Evolutionary conservation across 2,797 vertebrate species (phyloP).

Genomic region (Valencia hispanica): DNA sequence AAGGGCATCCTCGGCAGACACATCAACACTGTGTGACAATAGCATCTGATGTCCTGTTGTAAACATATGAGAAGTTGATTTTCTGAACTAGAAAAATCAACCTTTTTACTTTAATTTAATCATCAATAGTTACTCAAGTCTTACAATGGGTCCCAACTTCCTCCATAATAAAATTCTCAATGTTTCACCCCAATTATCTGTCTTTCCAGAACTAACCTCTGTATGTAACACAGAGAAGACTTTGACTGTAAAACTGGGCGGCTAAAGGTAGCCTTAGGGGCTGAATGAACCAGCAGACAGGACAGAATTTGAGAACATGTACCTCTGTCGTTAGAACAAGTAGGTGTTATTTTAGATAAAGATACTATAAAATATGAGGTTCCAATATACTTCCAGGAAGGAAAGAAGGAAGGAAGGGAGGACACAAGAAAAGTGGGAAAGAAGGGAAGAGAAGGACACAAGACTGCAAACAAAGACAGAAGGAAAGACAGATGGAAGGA

Average conservation of each 20-base stretch:
- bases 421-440: too few relatives aligned
- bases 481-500: too few relatives aligned
- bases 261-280: conserved; percentile 34
- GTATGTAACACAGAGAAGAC: conserved; percentile 39
- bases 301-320: conserved; percentile 26
- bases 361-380: too few relatives aligned
- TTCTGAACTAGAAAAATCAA: background rate
- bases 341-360: background rate
- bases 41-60: conserved; percentile 1
- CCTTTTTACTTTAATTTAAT: conserved; percentile 9
- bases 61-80: background rate
- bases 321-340: background rate
- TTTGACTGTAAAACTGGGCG: conserved; percentile 36
- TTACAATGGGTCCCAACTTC: conserved; percentile 12
- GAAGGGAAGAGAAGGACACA: too few relatives aligned
- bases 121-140: conserved; percentile 26
- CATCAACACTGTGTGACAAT: conserved; percentile 44
- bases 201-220: conserved; percentile 61
- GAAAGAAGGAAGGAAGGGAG: too few relatives aligned
- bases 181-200: conserved; percentile 56
- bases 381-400: too few relatives aligned
- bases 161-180: conserved; percentile 34
- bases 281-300: conserved; percentile 20
- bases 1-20: conserved; percentile 40
- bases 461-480: too few relatives aligned